A percentile compares a stretch with the other conserved stretches of the same genome.
phyloP scores from a whole-genome alignment of 1,140 invertebrate species.

The Hylyphantes graminicola region DNA sequence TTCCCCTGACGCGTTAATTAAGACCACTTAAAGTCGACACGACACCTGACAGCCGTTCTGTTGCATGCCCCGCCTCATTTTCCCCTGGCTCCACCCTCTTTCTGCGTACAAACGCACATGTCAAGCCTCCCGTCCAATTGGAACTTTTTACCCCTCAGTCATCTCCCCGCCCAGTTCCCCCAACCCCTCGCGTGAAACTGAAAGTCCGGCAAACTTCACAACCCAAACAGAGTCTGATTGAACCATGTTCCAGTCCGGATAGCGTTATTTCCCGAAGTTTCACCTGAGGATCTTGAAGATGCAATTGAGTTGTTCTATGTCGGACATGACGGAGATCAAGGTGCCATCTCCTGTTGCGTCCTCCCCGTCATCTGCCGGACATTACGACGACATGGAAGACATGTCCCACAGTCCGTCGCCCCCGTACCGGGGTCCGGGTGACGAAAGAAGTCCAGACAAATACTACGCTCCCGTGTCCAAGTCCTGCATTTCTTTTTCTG shows the following conservation, averaged over 20 bases:
- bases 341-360: slow-evolving; percentile 36
- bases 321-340: slow-evolving; percentile 41
- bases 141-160: background rate
- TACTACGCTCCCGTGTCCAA: slow-evolving; percentile 19
- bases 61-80: background rate
- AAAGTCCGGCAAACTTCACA: background rate
- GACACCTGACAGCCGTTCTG: slow-evolving; percentile 39
- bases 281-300: background rate
- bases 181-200: slow-evolving; percentile 1
- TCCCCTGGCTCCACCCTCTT: background rate
- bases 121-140: background rate
- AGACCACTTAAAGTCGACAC: slow-evolving; percentile 51
- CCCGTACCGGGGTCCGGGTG: slow-evolving; percentile 7
- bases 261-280: too few species aligned
- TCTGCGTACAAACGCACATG: slow-evolving; percentile 30
- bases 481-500: slow-evolving; percentile 50
- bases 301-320: slow-evolving; percentile 44
- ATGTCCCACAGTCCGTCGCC: slow-evolving; percentile 31
- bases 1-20: slow-evolving; percentile 36
- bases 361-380: slow-evolving; percentile 22
- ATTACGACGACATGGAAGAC: slow-evolving; percentile 29
- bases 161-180: slow-evolving; percentile 7
- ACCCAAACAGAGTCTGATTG: too few species aligned
- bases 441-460: slow-evolving; percentile 16
- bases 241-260: too few species aligned